Evolutionary conservation across 2,888 invertebrate species (phyloP), one percentile per base, ranked within the genome.

Genomic region (Drosophila flavopinicola): DNA sequence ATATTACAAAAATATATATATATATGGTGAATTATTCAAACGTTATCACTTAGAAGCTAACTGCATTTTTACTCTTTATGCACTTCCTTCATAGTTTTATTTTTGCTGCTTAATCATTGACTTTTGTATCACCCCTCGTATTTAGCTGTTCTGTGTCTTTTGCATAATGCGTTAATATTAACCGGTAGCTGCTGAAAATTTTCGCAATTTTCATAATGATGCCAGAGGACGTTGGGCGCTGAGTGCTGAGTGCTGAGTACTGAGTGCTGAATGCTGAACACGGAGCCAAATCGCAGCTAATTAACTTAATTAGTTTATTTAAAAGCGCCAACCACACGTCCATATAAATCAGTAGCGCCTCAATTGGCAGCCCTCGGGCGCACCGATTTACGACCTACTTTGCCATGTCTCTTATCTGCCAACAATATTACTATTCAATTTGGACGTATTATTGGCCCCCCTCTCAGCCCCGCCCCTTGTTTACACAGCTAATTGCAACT

Each of bases 251-350:
- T 39, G 53, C 20, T n/a, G n/a, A n/a, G n/a, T n/a, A 20, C 20
- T 20, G 44, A 29, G 35, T 38, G 37, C 30, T 41, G 48, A 27
- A 11, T 30, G 35, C 30, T 35, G 44, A 51, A 32, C 49, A 52
- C 30, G 63, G 9, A 48, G 32, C 54, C 72, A 85, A 85, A 85
- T 85, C 75, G 66, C 57, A 77, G 84, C 78, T 84, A 80, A 84
- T 84, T 84, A 84, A 75, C 44, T 78, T 84, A 84, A 84, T 86
- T 78, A 84, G 84, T 86, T 77, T 68, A 77, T 78, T 78, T 74
- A 67, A 68, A 65, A 68, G 58, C 45, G 52, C 23, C 65, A 53
- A 52, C 49, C 65, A 60, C 38, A 69, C 38, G 48, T 29, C 51
- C 48, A 45, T 13, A 71, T 71, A 73, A 72, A 73, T 74, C 74